Evolutionary conservation across 2,797 vertebrate genomes (phyloP).

Genomic region (Anguilla marmorata): DNA sequence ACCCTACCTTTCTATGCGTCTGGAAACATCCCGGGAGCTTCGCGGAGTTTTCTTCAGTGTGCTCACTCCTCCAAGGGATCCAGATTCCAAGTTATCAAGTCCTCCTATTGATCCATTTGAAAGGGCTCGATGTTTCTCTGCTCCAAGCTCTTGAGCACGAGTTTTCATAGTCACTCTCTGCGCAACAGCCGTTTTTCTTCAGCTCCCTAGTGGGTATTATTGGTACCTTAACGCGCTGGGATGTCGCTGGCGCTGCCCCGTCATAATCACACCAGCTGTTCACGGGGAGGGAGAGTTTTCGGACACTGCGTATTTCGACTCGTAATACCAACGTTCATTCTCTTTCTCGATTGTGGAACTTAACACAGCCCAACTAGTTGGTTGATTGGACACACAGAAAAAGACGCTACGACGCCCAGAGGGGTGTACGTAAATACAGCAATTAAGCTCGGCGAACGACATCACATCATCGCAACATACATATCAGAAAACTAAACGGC

Average conservation of each 20-base stretch:
- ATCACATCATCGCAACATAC: neutral
- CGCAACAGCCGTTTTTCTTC: conserved; percentile 5
- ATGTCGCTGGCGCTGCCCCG: neutral
- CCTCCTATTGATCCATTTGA: neutral
- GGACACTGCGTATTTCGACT: neutral
- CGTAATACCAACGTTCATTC: neutral
- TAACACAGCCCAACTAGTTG: neutral
- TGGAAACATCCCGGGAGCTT: conserved; percentile 12
- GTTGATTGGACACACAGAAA: neutral
- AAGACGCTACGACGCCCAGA: neutral
- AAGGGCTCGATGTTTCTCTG: neutral
- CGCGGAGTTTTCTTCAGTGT: conserved; percentile 3
- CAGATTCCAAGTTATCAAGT: neutral
- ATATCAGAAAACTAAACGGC: neutral
- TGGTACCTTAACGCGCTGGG: neutral
- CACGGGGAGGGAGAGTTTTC: neutral
- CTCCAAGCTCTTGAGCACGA: neutral
- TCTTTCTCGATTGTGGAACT: neutral
- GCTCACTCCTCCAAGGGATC: neutral
- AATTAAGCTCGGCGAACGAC: neutral
- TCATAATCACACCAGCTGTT: neutral
- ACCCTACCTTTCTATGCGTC: conserved; percentile 3
- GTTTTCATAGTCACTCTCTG: neutral
- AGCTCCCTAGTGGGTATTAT: neutral
- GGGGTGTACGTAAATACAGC: neutral